phyloP scores from a whole-genome alignment of 2,113 vertebrate species.

The Sylvietta virens region DNA sequence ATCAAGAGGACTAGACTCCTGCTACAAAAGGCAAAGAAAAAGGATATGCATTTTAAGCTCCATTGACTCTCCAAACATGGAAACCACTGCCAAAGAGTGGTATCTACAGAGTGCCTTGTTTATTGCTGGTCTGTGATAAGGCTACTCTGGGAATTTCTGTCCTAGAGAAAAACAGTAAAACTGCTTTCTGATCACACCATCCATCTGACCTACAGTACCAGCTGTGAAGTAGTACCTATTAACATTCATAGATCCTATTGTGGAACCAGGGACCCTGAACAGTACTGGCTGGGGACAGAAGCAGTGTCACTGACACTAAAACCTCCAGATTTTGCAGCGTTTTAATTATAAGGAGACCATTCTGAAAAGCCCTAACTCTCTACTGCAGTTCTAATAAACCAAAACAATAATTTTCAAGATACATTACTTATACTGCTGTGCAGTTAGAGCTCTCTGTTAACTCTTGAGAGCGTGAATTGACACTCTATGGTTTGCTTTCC shows the following conservation, averaged over 20 bases:
- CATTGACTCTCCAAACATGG: neutral
- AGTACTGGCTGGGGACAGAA: neutral
- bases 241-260: neutral
- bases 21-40: neutral
- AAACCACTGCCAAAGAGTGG: neutral
- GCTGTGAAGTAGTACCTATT: neutral
- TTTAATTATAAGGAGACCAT: neutral
- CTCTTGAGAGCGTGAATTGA: neutral
- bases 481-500: neutral
- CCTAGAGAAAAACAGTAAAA: neutral
- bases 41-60: neutral
- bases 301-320: neutral
- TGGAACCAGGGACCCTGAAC: neutral
- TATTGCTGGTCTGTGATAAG: neutral
- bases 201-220: neutral
- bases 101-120: neutral
- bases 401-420: neutral
- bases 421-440: neutral
- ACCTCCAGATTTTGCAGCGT: neutral
- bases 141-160: neutral
- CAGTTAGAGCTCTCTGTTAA: neutral
- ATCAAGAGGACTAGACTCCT: neutral
- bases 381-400: neutral
- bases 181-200: neutral
- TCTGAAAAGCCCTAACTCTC: neutral